phyloP scores from a whole-genome alignment of 2,797 vertebrate genomes.

The Aulostomus chinensis region DNA sequence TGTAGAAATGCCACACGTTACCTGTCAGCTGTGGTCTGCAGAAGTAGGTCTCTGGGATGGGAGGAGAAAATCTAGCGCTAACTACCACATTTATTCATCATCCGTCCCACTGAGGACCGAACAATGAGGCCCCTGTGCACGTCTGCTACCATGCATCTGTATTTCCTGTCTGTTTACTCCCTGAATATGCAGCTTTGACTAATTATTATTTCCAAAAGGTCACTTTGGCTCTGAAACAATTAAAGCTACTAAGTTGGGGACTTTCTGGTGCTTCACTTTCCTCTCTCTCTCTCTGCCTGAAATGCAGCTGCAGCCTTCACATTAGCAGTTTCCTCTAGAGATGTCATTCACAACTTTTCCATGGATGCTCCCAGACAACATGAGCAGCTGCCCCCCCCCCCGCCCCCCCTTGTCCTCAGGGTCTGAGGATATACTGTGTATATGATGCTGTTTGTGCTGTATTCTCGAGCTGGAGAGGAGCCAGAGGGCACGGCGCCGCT shows the following conservation, averaged over 20 bases:
- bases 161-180: conserved; percentile 24
- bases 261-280: no score
- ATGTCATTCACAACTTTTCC: conserved; percentile 24
- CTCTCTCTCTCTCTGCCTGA: neutral
- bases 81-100: conserved; percentile 32
- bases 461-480: conserved; percentile 49
- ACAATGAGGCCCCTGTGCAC: conserved; percentile 31
- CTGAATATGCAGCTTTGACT: conserved; percentile 8
- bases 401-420: conserved; percentile 1
- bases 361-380: conserved; percentile 13
- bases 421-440: conserved; percentile 25
- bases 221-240: neutral
- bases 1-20: conserved; percentile 47
- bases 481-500: conserved; percentile 62
- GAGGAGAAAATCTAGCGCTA: conserved; percentile 12
- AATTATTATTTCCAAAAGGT: conserved; percentile 10
- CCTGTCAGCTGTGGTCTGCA: conserved; percentile 46
- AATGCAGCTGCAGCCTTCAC: conserved; percentile 1
- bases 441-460: conserved; percentile 45
- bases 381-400: conserved; percentile 16
- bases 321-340: neutral
- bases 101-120: conserved; percentile 25
- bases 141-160: conserved; percentile 33
- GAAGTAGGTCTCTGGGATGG: conserved; percentile 56
- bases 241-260: no score